Base-by-base conservation (phyloP, 2,888 invertebrate genomes). In the Chymomyza amoena region DNA sequence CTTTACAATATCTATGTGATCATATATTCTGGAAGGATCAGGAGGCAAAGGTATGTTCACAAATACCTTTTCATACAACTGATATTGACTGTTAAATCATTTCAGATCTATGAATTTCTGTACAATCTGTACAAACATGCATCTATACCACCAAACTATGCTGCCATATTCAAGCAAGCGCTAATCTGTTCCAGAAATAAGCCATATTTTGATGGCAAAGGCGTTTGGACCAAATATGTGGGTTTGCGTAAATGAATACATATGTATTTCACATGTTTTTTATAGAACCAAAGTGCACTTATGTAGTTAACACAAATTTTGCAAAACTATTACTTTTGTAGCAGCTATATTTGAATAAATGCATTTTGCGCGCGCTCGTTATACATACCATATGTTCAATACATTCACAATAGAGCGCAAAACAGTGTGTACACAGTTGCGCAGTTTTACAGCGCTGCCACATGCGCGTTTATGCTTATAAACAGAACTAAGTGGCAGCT, bases 81-180 rank as follows among this genome's bases (percentile, higher is more conserved):
- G 5, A 45, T 51, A 36, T 32, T 10, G 10, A 0, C 7, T 6
- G 16, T 25, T n/a, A 15, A 20, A 39, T 72, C 18, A 18, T 91
- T 91, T 39, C 79, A 93, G 93, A 90, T 93, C 45, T 92, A 93
- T 83, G 93, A 93, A 79, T 93, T 93, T 88, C 82, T 93, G n/a
- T 91, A 91, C 77, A 92, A 92, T 81, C 90, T 93, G 67, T 91
- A 91, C 72, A 91, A 89, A 61, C 91, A 91, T 79, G 61, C 88
- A 9, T 76, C 82, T 18, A 84, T 93, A 68, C 90, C 92, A 4
- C 76, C 76, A 60, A 65, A 73, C 57, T 93, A 89, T 88, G 90
- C 79, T 79, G 74, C 79, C 45, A 86, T 92, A 61, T 94, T 94
- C 79, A 93, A 93, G 80, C 92, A 93, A 61, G 92, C 94, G 0